Conservation (phyloP, 2,888 invertebrate genomes). For the Ophonus ardosiacus region DNA sequence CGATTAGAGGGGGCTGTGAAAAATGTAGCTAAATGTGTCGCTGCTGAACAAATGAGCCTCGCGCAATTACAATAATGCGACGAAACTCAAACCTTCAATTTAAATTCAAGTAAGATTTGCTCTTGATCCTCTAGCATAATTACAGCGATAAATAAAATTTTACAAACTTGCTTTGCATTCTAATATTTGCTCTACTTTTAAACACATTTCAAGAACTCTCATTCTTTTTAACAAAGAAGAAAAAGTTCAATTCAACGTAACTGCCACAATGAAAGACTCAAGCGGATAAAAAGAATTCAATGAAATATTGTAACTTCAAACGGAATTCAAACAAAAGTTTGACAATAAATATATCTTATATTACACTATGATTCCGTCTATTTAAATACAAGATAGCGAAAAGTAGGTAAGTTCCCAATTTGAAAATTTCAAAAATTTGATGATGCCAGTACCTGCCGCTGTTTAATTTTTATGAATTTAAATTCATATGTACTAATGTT, state of each 20-base stretch:
- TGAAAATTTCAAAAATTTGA: too few relatives aligned
- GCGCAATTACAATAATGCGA: conserved; percentile 32
- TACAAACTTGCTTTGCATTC: conserved; percentile 29
- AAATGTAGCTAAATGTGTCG: conserved; percentile 44
- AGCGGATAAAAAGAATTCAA: neutral
- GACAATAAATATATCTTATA: neutral
- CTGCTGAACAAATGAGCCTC: conserved; percentile 39
- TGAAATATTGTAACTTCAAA: neutral
- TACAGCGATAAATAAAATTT: conserved; percentile 32
- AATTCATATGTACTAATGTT: too few relatives aligned
- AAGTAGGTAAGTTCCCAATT: too few relatives aligned
- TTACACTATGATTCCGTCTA: neutral
- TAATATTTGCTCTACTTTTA: conserved; percentile 34
- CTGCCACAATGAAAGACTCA: neutral
- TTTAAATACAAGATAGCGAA: too few relatives aligned
- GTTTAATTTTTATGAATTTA: too few relatives aligned
- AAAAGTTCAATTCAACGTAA: neutral
- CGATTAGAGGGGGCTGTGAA: conserved; percentile 33
- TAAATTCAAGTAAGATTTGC: conserved; percentile 36
- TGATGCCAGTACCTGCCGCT: too few relatives aligned
- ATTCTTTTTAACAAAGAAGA: neutral
- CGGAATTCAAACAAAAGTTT: neutral
- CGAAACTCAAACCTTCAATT: conserved; percentile 33
- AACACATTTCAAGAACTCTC: conserved; percentile 2
- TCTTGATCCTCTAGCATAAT: conserved; percentile 24